These are phyloP conservation scores for Mycalesis mineus DNA, from an alignment of 2,888 invertebrate genomes.

Conservation along the genomic window DNA sequence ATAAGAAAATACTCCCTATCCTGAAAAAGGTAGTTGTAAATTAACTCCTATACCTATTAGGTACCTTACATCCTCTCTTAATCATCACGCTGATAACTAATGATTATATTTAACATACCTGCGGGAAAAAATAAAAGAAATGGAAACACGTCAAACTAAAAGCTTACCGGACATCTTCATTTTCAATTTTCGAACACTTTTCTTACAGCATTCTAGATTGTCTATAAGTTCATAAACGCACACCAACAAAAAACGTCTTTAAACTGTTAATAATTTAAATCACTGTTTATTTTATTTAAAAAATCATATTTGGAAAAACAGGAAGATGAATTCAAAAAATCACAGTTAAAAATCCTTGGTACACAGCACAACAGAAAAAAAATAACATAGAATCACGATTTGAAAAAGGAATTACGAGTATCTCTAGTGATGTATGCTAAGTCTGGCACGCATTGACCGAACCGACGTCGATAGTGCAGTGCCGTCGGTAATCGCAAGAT, in stretches of 20 bases:
- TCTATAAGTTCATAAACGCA: conserved; percentile 30
- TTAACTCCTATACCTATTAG: no score
- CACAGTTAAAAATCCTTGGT: neutral
- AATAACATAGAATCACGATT: conserved; percentile 16
- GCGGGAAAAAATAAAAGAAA: no score
- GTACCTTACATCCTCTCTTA: no score
- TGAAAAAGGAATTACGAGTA: conserved; percentile 15
- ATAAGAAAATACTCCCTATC: no score
- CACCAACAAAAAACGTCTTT: conserved; percentile 23
- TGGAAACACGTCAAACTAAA: neutral
- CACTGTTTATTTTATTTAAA: neutral
- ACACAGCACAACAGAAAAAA: conserved; percentile 2
- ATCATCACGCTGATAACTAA: no score
- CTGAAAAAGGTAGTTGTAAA: no score
- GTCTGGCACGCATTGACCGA: conserved; percentile 23
- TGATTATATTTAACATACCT: no score
- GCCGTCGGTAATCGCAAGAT: conserved; percentile 39
- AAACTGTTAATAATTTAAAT: neutral
- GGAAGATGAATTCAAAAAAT: neutral
- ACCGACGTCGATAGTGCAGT: conserved; percentile 37
- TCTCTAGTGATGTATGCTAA: conserved; percentile 17
- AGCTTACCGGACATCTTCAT: conserved; percentile 73
- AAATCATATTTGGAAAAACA: conserved; percentile 2
- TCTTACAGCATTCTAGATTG: conserved; percentile 33
- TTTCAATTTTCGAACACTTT: conserved; percentile 49